These are phyloP conservation scores for Endotricha flammealis DNA, from an alignment of 2,888 invertebrate genomes.

Conservation along the genomic window DNA sequence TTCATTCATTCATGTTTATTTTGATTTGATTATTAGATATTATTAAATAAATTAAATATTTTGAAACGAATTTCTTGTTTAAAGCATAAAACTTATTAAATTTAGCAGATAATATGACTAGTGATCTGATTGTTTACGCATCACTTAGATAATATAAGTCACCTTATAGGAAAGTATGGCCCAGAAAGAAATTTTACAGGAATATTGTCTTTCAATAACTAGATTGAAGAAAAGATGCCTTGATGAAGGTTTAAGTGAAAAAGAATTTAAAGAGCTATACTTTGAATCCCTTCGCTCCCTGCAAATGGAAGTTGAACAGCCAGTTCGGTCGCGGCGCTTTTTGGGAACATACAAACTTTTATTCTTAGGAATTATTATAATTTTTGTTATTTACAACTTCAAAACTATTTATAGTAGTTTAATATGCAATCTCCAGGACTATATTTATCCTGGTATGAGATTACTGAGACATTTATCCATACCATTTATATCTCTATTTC, in stretches of 20 bases:
- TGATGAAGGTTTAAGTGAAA: constrained; percentile 78
- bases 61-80: no score
- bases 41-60: no score
- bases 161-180: no score
- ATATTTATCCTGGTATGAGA: constrained; percentile 89
- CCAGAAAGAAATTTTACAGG: constrained; percentile 34
- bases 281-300: constrained; percentile 59
- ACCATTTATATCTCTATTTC: constrained; percentile 86
- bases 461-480: constrained; percentile 84
- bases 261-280: constrained; percentile 80
- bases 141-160: no score
- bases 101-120: no score
- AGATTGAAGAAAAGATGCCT: constrained; percentile 78
- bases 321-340: constrained; percentile 1
- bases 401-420: constrained; percentile 82
- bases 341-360: constrained; percentile 27
- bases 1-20: no score
- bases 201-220: constrained; percentile 76
- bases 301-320: constrained; percentile 27
- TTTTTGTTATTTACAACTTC: constrained; percentile 67
- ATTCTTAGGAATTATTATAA: constrained; percentile 28
- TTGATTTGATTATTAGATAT: no score
- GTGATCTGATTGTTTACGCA: no score
- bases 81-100: no score
- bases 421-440: constrained; percentile 85